These are phyloP conservation scores for Pelmatolapia mariae DNA, from an alignment of 2,113 vertebrate genomes.

Conservation along the genomic window DNA sequence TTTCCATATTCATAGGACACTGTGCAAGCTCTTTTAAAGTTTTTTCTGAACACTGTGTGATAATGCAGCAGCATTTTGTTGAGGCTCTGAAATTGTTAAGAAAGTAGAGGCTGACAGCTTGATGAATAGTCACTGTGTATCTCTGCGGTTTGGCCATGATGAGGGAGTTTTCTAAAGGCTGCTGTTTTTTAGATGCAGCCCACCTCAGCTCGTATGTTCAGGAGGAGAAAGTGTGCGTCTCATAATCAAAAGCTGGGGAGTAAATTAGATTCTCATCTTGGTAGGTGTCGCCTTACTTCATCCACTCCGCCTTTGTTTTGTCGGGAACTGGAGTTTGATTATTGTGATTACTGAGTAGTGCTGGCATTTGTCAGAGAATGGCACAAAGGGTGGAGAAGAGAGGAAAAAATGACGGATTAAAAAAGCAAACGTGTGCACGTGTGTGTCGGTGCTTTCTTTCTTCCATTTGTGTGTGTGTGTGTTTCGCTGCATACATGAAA, in stretches of 20 bases:
- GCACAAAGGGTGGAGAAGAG: neutral
- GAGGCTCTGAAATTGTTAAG: neutral
- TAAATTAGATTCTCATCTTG: slow-evolving; percentile 9
- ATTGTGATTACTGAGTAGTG: neutral
- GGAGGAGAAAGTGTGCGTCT: neutral
- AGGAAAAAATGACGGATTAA: neutral
- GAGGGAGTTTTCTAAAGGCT: neutral
- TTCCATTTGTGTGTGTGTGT: neutral
- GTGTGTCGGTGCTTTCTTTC: neutral
- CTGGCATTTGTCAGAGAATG: neutral
- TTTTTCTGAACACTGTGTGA: neutral
- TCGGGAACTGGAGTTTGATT: neutral
- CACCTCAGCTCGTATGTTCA: neutral
- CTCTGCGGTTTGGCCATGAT: neutral
- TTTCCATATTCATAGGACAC: neutral
- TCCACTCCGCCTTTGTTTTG: neutral
- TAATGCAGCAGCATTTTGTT: neutral
- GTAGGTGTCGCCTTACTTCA: neutral
- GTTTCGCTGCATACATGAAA: neutral
- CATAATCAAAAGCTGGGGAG: neutral
- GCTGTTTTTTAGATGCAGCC: neutral
- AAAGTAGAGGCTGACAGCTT: neutral
- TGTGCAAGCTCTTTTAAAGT: neutral
- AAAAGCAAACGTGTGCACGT: neutral
- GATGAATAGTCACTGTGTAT: slow-evolving; percentile 7